Percentiles rank a stretch among this genome's conserved stretches.
These are phyloP conservation scores for Euborellia annulipes DNA, from an alignment of 1,140 invertebrate species.

Conservation along the genomic window DNA sequence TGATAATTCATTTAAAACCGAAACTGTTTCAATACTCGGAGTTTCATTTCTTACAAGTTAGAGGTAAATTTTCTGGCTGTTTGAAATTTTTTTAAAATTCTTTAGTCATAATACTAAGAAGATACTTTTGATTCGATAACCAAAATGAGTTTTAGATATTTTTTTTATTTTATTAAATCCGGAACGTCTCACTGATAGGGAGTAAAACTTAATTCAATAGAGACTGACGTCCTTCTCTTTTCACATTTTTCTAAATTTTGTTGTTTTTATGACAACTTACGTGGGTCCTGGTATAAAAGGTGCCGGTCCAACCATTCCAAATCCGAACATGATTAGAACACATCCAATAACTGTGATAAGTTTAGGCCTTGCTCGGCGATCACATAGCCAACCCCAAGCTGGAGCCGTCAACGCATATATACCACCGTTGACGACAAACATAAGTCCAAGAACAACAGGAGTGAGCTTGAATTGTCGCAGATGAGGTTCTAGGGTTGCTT, in stretches of 20 bases:
- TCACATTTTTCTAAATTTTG: too few relatives aligned
- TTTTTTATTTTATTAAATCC: too few relatives aligned
- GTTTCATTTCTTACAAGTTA: too few relatives aligned
- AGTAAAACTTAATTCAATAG: conserved; percentile 22
- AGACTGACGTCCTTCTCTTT: too few relatives aligned
- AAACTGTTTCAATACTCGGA: too few relatives aligned
- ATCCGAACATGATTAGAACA: conserved; percentile 43
- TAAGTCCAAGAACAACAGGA: conserved; percentile 58
- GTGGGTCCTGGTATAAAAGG: conserved; percentile 46
- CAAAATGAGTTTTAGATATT: too few relatives aligned
- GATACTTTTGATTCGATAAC: too few relatives aligned
- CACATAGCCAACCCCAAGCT: conserved; percentile 63
- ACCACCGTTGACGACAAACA: conserved; percentile 78
- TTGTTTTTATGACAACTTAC: conserved; percentile 35
- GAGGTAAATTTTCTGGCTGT: too few relatives aligned
- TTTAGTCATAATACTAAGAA: too few relatives aligned
- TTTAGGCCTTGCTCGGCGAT: conserved; percentile 45
- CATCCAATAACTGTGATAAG: conserved; percentile 49
- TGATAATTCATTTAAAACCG: too few relatives aligned
- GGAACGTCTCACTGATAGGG: too few relatives aligned
- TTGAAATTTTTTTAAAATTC: too few relatives aligned
- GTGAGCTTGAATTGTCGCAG: conserved; percentile 48
- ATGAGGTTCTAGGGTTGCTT: conserved; percentile 69
- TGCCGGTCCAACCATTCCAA: conserved; percentile 56
- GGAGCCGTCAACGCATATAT: conserved; percentile 69